Evolutionary conservation across 2,113 vertebrate genomes (phyloP), one percentile per base, ranked within the genome.

Genomic region (Scomber colias): DNA sequence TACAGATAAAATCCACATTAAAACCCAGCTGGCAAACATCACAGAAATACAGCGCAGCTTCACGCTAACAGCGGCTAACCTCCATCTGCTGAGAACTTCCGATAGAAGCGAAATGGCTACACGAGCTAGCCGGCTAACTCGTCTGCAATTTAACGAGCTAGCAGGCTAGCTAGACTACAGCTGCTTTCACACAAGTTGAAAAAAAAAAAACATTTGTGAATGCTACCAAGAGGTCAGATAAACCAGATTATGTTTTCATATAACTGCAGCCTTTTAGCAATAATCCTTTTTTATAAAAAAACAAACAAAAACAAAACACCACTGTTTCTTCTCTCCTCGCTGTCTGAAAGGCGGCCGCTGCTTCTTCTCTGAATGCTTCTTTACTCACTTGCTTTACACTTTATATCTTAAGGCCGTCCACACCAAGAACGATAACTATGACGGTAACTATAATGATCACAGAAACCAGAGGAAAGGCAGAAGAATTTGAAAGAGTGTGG

Each of bases 1-100:
- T 91, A 91, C 96, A 98, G 94, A 95, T 95, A 95, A 95, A 96
- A 94, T 83, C 94, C 95, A 88, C 97, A 95, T 96, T 95, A 95
- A 95, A 96, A 94, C 66, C 94, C 95, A 90, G 88, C 86, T 90
- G 91, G 76, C 94, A 95, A 92, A 94, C 94, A 92, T 95, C 95
- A 97, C 95, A 96, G 95, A 95, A 96, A 95, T 95, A 96, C 96
- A 97, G 96, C 94, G 95, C 93, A 94, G 71, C 71, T 80, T 84
- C 71, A 86, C 48, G 63, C 77, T 76, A 80, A 81, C 69, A 61
- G 62, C 24, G 30, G 19, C 77, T 77, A 65, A 79, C 67, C 30
- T 77, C 73, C 49, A 45, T 49, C 78, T 87, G 81, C 45, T 54
- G 71, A 65, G 62, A 75, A 46, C 59, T 72, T 65, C 69, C 5